phyloP scores from a whole-genome alignment of 2,888 invertebrate species.

The Serripes groenlandicus region DNA sequence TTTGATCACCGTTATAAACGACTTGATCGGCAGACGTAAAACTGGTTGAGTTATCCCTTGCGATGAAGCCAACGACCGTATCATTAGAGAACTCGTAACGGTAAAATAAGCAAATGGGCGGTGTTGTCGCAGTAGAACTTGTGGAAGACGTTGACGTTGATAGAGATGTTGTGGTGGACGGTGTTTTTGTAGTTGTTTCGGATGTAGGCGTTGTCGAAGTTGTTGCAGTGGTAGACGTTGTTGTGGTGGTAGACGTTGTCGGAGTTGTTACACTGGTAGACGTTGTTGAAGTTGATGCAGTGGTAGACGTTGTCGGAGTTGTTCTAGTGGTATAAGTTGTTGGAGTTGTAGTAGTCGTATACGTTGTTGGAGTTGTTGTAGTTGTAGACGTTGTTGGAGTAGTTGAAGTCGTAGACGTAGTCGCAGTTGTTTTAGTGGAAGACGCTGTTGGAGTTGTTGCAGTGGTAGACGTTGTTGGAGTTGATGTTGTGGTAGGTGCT shows the following conservation, averaged over 20 bases:
- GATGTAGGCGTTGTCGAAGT: not conserved
- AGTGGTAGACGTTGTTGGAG: not conserved
- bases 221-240: not conserved
- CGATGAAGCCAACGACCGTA: slow-evolving; percentile 50
- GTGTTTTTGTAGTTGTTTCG: not conserved
- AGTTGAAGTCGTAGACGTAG: not conserved
- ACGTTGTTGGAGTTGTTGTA: not conserved
- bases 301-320: not conserved
- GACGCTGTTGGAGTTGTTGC: not conserved
- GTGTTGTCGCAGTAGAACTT: slow-evolving; percentile 3
- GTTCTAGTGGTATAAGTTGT: too few species aligned
- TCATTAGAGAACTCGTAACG: not conserved
- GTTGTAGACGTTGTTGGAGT: not conserved
- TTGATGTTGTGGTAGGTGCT: not conserved
- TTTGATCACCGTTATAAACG: slow-evolving; percentile 36
- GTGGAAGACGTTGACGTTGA: not conserved
- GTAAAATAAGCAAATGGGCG: not conserved
- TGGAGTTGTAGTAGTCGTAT: not conserved
- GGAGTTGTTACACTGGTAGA: not conserved
- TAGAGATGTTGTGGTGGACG: not conserved
- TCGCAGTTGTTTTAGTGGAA: not conserved
- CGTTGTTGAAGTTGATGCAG: not conserved
- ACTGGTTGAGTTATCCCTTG: slow-evolving; percentile 53
- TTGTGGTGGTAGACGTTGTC: not conserved
- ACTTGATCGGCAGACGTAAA: slow-evolving; percentile 38